These are phyloP conservation scores for Mycogona germanica DNA, from an alignment of 2,888 invertebrate genomes.

Conservation along the genomic window DNA sequence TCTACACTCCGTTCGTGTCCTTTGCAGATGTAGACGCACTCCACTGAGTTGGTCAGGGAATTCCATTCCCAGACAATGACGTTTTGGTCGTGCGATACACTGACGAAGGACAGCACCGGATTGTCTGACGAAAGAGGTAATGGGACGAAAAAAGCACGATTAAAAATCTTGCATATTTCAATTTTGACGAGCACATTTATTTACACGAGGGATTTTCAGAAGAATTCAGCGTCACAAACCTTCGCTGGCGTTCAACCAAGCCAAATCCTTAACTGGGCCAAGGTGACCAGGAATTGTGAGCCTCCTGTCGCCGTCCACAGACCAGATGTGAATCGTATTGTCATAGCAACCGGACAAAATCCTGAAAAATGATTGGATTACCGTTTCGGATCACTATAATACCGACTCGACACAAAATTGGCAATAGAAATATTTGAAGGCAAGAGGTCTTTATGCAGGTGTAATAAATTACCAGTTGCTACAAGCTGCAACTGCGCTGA, in stretches of 20 bases:
- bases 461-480: constrained; percentile 47
- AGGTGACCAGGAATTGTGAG: constrained; percentile 75
- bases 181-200: background rate
- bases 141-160: constrained; percentile 20
- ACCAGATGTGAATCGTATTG: constrained; percentile 83
- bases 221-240: background rate
- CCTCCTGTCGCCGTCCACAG: constrained; percentile 66
- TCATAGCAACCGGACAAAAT: constrained; percentile 89
- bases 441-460: too few relatives aligned
- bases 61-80: constrained; percentile 84
- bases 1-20: constrained; percentile 91
- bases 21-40: constrained; percentile 65
- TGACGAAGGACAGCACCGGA: constrained; percentile 29
- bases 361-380: constrained; percentile 40
- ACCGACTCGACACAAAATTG: too few relatives aligned
- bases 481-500: constrained; percentile 65
- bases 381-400: too few relatives aligned
- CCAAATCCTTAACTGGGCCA: constrained; percentile 73
- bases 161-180: background rate
- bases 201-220: background rate
- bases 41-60: constrained; percentile 54
- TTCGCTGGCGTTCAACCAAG: constrained; percentile 56
- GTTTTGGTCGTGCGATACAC: constrained; percentile 82
- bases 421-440: too few relatives aligned
- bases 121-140: too few relatives aligned